Conservation (phyloP, 2,888 invertebrate species). For the Allygus modestus region DNA sequence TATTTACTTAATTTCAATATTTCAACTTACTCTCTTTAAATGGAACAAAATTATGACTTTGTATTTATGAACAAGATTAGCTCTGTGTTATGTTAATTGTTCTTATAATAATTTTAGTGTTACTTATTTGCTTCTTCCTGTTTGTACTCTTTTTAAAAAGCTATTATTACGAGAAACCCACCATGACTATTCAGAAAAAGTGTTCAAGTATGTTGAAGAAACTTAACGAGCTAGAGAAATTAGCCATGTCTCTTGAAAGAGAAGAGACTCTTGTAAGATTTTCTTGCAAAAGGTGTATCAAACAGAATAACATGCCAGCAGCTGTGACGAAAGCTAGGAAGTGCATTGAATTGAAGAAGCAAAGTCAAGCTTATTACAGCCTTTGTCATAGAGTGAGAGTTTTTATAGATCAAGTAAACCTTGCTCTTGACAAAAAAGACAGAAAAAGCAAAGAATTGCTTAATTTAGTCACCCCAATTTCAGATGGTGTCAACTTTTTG, state of each 20-base stretch:
- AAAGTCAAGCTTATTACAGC: neutral
- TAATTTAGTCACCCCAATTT: neutral
- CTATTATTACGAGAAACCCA: neutral
- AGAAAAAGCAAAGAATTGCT: neutral
- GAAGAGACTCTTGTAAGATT: neutral
- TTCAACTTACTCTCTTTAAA: too few species aligned
- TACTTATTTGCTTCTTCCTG: neutral
- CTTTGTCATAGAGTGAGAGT: neutral
- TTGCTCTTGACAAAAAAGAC: neutral
- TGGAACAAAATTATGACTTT: too few species aligned
- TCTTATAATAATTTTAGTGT: neutral
- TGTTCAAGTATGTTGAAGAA: neutral
- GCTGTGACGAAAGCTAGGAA: neutral
- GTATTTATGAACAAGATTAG: too few species aligned
- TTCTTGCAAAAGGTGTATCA: conserved; percentile 9
- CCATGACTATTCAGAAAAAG: neutral
- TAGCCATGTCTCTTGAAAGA: conserved; percentile 5
- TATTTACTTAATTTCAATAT: too few species aligned
- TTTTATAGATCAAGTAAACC: neutral
- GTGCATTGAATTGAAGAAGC: conserved; percentile 10
- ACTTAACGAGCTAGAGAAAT: neutral
- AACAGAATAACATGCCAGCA: neutral
- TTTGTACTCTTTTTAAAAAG: neutral
- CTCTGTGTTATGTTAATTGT: too few species aligned
- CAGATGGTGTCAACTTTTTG: neutral